These are phyloP conservation scores for Phenganax stokvisi DNA, from an alignment of 92 coral and sea anemone species.

Conservation along the genomic window DNA sequence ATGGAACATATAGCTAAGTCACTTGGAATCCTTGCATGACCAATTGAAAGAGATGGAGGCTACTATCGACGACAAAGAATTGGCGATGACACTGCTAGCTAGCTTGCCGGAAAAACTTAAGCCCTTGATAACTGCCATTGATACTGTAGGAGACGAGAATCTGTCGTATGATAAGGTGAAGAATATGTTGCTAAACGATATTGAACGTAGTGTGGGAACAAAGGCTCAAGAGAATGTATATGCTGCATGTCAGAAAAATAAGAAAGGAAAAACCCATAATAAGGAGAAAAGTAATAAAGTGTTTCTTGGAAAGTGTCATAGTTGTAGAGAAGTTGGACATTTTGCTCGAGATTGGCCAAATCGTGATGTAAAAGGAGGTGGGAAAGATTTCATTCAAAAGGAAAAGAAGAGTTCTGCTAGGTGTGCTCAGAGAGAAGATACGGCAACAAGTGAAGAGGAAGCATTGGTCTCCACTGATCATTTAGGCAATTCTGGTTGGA, in stretches of 20 bases:
- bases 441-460: too few relatives aligned
- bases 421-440: too few relatives aligned
- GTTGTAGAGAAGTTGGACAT: slow-evolving; percentile 25
- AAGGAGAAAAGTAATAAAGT: slow-evolving; percentile 9
- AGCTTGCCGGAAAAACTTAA: too few relatives aligned
- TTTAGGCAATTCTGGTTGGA: slow-evolving; percentile 19
- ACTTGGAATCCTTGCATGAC: not conserved
- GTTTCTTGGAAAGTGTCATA: slow-evolving; percentile 6
- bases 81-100: too few relatives aligned
- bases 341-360: slow-evolving; percentile 20
- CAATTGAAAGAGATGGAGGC: not conserved
- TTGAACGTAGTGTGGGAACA: too few relatives aligned
- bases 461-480: slow-evolving; percentile 5
- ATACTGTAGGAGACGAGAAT: too few relatives aligned
- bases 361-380: not conserved
- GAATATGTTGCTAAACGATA: too few relatives aligned
- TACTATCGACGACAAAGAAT: not conserved
- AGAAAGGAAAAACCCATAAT: not conserved
- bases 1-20: not conserved
- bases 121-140: too few relatives aligned
- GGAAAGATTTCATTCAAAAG: too few relatives aligned
- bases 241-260: not conserved
- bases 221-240: not conserved
- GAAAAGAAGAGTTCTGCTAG: too few relatives aligned
- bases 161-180: too few relatives aligned